A percentile compares a stretch with the other conserved stretches of the same genome.
phyloP scores from a whole-genome alignment of 2,113 vertebrate species.

The Aythya baeri region DNA sequence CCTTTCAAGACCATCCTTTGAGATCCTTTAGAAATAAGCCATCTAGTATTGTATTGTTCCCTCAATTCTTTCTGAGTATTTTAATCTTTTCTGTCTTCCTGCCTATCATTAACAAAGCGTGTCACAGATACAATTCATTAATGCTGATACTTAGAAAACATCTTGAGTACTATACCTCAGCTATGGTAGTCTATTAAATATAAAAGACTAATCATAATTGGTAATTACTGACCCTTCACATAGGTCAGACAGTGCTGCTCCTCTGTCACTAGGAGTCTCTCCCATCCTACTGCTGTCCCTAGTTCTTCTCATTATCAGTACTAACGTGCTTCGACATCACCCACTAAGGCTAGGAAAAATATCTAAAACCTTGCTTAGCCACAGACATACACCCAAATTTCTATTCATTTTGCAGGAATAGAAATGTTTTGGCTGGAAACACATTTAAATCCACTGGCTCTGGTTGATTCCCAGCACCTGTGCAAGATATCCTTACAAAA shows the following conservation, averaged over 20 bases:
- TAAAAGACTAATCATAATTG: background rate
- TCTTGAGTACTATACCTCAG: background rate
- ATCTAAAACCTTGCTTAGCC: background rate
- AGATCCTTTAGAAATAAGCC: background rate
- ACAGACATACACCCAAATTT: background rate
- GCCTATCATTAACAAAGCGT: background rate
- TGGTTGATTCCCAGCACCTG: constrained; percentile 10
- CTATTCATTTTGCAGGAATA: background rate
- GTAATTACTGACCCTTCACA: background rate
- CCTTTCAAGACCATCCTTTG: background rate
- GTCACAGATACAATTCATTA: background rate
- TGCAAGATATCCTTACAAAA: constrained; percentile 14
- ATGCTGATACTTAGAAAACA: background rate
- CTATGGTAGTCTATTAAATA: background rate
- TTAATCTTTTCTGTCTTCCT: background rate
- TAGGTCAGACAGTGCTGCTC: background rate
- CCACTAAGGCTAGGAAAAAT: background rate
- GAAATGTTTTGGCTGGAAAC: background rate
- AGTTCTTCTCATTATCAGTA: background rate
- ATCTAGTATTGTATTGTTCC: background rate
- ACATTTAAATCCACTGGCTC: background rate
- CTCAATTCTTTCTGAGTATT: background rate
- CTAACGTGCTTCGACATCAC: background rate
- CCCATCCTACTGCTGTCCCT: background rate
- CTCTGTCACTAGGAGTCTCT: background rate